These are phyloP conservation scores for Cosmorhoe ocellata DNA, from an alignment of 2,888 invertebrate species.

Conservation along the genomic window DNA sequence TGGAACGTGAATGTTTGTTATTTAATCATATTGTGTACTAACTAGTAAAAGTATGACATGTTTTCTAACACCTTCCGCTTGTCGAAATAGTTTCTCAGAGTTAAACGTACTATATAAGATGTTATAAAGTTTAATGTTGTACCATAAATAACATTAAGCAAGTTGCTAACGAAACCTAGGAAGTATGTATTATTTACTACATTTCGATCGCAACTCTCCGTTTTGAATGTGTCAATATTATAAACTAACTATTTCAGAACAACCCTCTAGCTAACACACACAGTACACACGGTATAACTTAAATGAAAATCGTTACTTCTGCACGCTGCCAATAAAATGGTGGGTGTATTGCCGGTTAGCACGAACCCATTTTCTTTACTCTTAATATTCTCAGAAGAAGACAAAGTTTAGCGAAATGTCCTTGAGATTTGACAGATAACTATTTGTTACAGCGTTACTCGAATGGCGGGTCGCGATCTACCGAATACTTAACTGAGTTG, in stretches of 20 bases:
- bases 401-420: background rate
- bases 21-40: constrained; percentile 42
- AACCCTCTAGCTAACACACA: constrained; percentile 7
- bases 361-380: constrained; percentile 30
- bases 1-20: constrained; percentile 11
- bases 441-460: background rate
- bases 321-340: constrained; percentile 23
- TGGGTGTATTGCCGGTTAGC: constrained; percentile 27
- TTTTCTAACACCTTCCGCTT: constrained; percentile 8
- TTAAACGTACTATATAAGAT: background rate
- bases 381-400: constrained; percentile 26
- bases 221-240: constrained; percentile 12
- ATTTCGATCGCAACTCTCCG: background rate
- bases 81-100: background rate
- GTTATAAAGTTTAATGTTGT: too few species aligned
- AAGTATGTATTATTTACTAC: too few species aligned
- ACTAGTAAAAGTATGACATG: constrained; percentile 42
- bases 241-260: constrained; percentile 15
- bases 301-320: constrained; percentile 22
- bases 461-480: background rate
- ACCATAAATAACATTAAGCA: too few species aligned
- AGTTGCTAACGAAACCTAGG: too few species aligned
- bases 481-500: too few species aligned
- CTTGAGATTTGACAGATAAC: constrained; percentile 16
- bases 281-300: constrained; percentile 17